Conservation (phyloP, 2,888 invertebrate species). For the Ptilodon capucinus region DNA sequence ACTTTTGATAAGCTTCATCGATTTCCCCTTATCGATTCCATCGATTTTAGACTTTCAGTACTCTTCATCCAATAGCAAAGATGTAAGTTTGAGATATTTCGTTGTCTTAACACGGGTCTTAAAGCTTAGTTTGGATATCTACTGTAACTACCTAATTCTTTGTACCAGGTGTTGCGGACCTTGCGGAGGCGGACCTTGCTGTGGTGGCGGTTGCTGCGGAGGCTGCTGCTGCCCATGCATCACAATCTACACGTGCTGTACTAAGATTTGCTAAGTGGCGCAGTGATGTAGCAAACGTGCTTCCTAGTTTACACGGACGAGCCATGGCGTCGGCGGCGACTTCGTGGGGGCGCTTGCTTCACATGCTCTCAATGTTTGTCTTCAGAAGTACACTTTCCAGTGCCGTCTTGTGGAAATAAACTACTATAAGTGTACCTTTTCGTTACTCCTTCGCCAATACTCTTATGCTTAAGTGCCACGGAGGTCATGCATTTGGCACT, state of each 20-base stretch:
- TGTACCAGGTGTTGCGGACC: conserved; percentile 59
- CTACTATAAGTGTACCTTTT: conserved; percentile 34
- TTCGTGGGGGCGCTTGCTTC: background rate
- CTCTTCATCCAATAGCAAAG: conserved; percentile 26
- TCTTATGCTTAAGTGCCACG: too few species aligned
- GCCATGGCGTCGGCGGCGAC: conserved; percentile 30
- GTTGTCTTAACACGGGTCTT: too few species aligned
- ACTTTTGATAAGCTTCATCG: conserved; percentile 1
- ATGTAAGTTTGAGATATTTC: conserved; percentile 45
- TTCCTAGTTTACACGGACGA: conserved; percentile 18
- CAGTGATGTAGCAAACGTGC: conserved; percentile 7
- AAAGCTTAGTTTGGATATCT: background rate
- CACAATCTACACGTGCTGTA: conserved; percentile 73
- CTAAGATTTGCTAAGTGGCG: conserved; percentile 64
- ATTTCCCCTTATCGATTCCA: too few species aligned
- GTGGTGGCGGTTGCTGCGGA: conserved; percentile 47
- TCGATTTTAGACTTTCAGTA: conserved; percentile 4
- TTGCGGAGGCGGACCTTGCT: conserved; percentile 48
- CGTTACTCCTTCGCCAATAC: background rate
- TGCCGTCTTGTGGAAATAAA: conserved; percentile 51
- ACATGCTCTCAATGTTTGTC: conserved; percentile 18
- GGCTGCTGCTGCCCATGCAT: conserved; percentile 62
- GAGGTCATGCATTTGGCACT: too few species aligned
- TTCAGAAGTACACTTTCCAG: conserved; percentile 18
- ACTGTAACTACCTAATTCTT: background rate